Evolutionary conservation across 2,113 vertebrate species (phyloP).

Genomic region (Poeciliopsis turrubarensis): DNA sequence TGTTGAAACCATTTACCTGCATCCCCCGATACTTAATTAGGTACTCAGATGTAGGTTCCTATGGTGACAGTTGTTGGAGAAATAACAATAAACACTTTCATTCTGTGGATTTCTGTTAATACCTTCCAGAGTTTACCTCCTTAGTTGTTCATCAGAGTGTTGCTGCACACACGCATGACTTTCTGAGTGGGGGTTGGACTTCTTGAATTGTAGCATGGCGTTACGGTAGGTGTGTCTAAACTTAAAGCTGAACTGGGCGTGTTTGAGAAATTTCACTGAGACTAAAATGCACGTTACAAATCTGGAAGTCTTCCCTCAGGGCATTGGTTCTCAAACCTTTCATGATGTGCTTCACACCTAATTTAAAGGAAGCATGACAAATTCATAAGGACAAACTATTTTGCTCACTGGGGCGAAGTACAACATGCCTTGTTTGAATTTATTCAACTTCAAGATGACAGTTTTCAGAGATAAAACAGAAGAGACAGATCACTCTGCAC

Average conservation of each 20-base stretch:
- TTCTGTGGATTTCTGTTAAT: not conserved
- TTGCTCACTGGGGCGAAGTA: not conserved
- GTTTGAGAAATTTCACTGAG: not conserved
- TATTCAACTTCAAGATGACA: not conserved
- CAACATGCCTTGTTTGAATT: not conserved
- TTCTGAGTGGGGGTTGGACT: not conserved
- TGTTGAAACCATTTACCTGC: conserved; percentile 11
- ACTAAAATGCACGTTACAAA: not conserved
- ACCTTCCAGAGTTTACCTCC: not conserved
- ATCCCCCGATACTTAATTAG: conserved; percentile 7
- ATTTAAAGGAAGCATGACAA: not conserved
- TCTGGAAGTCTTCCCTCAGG: not conserved
- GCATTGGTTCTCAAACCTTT: not conserved
- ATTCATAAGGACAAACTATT: not conserved
- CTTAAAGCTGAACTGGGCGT: not conserved
- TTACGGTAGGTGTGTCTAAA: not conserved
- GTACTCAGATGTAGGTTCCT: not conserved
- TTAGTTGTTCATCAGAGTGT: not conserved
- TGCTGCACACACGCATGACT: not conserved
- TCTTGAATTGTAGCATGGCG: not conserved
- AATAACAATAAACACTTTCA: not conserved
- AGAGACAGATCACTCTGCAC: not conserved
- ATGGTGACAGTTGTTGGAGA: not conserved
- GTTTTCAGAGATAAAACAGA: not conserved
- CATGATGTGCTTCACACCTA: no score